Percentiles rank a stretch among this genome's conserved stretches.
Evolutionary conservation across 2,888 invertebrate genomes (phyloP).

Genomic region (Megastigmus dorsalis): DNA sequence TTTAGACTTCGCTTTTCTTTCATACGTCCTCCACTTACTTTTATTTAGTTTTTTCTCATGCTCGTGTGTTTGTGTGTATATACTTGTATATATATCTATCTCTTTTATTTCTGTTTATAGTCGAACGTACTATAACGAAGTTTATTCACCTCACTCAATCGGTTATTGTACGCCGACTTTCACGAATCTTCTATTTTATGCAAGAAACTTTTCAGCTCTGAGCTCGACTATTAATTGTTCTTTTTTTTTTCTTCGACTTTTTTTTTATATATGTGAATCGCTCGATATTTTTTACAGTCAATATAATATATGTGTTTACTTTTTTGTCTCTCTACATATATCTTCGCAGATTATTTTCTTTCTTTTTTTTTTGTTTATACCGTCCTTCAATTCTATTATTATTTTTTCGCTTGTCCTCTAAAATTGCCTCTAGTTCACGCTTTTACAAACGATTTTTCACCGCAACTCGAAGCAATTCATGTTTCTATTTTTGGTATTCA

Average conservation of each 20-base stretch:
- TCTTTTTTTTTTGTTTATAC: slow-evolving; percentile 25
- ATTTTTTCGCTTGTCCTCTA: slow-evolving; percentile 5
- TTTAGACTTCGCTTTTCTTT: slow-evolving; percentile 34
- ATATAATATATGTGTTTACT: slow-evolving; percentile 17
- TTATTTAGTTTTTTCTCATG: slow-evolving; percentile 19
- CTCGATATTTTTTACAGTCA: slow-evolving; percentile 40
- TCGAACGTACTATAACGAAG: slow-evolving; percentile 15
- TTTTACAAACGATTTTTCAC: slow-evolving; percentile 36
- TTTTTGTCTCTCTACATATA: slow-evolving; percentile 21
- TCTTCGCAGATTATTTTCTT: slow-evolving; percentile 16
- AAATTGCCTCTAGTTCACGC: slow-evolving; percentile 9
- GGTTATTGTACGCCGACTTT: slow-evolving; percentile 2
- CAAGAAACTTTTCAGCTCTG: slow-evolving; percentile 7
- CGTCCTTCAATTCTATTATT: slow-evolving; percentile 35
- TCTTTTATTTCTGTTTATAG: slow-evolving; percentile 12
- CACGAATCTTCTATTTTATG: slow-evolving; percentile 11
- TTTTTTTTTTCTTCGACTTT: not conserved
- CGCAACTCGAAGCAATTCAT: slow-evolving; percentile 35
- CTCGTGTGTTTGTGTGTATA: slow-evolving; percentile 15
- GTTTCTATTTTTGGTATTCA: slow-evolving; percentile 10
- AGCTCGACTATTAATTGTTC: not conserved
- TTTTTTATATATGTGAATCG: slow-evolving; percentile 20
- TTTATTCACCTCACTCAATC: slow-evolving; percentile 2
- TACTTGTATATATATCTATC: not conserved
- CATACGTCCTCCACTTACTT: slow-evolving; percentile 25